phyloP scores from a whole-genome alignment of 2,797 vertebrate species.

The Cheirogaleus major region DNA sequence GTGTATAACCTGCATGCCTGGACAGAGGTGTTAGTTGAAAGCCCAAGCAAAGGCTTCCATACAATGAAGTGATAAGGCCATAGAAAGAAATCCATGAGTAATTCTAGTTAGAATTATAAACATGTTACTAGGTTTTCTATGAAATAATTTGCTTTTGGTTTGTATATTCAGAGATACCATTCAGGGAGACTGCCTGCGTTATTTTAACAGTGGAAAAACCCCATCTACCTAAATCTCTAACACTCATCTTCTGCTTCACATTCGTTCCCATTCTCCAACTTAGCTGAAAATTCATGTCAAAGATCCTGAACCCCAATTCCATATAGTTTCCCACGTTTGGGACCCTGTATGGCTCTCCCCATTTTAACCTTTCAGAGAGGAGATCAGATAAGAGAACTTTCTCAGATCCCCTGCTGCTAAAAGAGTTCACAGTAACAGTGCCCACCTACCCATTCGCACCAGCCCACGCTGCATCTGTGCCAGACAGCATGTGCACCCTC shows the following conservation, averaged over 20 bases:
- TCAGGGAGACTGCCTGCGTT: background rate
- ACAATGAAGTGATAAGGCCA: conserved; percentile 11
- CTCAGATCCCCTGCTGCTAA: background rate
- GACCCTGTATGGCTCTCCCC: background rate
- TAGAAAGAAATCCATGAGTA: conserved; percentile 17
- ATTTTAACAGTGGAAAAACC: background rate
- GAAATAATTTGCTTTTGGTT: conserved; percentile 19
- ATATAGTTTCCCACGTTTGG: background rate
- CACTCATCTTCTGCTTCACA: background rate
- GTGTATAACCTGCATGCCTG: conserved; percentile 51
- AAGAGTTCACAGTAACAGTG: conserved; percentile 25
- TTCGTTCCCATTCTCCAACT: background rate
- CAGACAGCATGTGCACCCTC: conserved; percentile 57
- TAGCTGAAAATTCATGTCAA: background rate
- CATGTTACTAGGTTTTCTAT: conserved; percentile 22
- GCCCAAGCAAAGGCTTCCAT: background rate
- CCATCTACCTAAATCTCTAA: background rate
- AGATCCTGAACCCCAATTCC: background rate
- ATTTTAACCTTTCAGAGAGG: background rate
- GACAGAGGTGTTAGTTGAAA: conserved; percentile 45
- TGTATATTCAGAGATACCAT: background rate
- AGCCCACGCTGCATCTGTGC: conserved; percentile 72
- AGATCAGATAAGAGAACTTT: background rate
- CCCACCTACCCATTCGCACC: conserved; percentile 55
- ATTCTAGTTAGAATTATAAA: conserved; percentile 22